Conservation (phyloP, 1,140 invertebrate genomes). For the Metaphire vulgaris region DNA sequence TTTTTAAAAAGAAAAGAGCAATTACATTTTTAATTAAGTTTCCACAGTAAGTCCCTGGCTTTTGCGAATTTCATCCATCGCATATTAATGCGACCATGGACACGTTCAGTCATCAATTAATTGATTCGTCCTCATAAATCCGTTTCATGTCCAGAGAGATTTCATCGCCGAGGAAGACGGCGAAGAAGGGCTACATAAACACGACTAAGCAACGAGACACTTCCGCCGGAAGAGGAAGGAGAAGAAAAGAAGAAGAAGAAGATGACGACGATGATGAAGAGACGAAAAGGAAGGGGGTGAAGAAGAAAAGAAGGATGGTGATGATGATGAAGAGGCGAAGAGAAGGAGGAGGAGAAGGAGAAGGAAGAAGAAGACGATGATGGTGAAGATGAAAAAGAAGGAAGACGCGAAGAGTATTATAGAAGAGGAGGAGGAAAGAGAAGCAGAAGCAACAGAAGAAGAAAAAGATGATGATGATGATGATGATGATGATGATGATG, state of each 20-base stretch:
- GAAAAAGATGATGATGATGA: background rate
- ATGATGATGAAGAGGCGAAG: background rate
- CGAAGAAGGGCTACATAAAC: background rate
- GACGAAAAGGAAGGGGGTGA: background rate
- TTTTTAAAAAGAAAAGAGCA: no score
- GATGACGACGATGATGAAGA: background rate
- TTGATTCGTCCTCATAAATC: no score
- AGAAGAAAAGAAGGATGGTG: background rate
- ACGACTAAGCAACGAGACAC: background rate
- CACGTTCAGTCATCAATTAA: no score
- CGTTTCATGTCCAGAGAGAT: no score
- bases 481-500: background rate
- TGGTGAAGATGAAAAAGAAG: background rate
- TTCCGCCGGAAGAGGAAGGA: background rate
- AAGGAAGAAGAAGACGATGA: background rate
- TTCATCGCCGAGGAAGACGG: background rate
- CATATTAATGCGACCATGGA: no score
- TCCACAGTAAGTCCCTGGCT: no score
- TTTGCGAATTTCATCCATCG: no score
- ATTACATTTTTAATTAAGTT: no score
- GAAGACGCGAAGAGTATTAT: background rate
- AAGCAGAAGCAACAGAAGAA: background rate
- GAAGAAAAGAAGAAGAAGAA: background rate
- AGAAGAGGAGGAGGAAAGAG: background rate
- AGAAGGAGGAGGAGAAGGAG: no score